These are phyloP conservation scores for Stictonetta naevosa DNA, from an alignment of 2,113 vertebrate genomes.

Conservation along the genomic window DNA sequence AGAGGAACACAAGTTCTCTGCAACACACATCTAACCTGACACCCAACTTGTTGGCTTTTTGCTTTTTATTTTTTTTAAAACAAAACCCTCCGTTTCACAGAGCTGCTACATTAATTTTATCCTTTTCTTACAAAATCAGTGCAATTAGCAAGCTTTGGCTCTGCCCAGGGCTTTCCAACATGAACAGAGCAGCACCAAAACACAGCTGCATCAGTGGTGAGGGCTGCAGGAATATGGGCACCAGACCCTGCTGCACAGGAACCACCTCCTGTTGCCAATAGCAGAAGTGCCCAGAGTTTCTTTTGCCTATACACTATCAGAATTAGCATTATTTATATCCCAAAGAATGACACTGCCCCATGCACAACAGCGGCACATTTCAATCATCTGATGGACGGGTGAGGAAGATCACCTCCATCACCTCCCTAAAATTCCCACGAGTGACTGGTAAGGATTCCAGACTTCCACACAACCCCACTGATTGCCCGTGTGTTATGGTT, in stretches of 20 bases:
- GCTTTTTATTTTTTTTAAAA: neutral
- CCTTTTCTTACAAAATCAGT: rapidly evolving
- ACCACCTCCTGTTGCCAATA: neutral
- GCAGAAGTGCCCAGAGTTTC: neutral
- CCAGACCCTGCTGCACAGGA: neutral
- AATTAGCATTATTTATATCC: neutral
- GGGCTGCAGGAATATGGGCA: neutral
- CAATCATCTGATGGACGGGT: neutral
- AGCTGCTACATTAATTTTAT: neutral
- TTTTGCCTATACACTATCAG: rapidly evolving
- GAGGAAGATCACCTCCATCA: neutral
- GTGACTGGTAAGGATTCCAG: neutral
- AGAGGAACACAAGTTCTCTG: neutral
- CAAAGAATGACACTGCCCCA: neutral
- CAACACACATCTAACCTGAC: neutral
- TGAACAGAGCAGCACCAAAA: neutral
- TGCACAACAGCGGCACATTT: rapidly evolving
- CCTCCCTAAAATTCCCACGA: neutral
- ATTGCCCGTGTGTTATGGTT: neutral
- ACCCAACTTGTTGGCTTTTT: neutral
- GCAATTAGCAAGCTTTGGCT: neutral
- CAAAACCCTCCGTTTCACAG: too few species aligned
- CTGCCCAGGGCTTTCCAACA: neutral
- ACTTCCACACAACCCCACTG: neutral
- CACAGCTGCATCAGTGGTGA: neutral